phyloP scores from a whole-genome alignment of 2,113 vertebrate species.

The Tor tambroides region DNA sequence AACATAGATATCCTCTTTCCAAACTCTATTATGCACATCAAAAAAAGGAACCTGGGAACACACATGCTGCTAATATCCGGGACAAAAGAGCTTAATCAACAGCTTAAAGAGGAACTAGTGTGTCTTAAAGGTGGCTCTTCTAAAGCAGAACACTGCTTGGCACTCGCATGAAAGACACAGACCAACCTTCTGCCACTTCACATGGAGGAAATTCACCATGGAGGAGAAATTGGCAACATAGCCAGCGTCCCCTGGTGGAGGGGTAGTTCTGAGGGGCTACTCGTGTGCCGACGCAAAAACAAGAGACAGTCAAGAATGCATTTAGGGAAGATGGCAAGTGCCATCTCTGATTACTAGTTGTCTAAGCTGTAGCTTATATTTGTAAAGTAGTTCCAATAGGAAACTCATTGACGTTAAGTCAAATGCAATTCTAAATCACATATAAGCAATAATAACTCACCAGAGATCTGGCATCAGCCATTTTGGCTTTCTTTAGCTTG shows the following conservation, averaged over 20 bases:
- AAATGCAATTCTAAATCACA: not conserved
- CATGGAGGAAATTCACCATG: slow-evolving; percentile 88
- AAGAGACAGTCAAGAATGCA: not conserved
- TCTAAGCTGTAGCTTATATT: slow-evolving; percentile 1
- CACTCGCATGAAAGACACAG: not conserved
- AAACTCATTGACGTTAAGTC: not conserved
- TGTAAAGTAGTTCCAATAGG: not conserved
- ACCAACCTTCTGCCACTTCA: slow-evolving; percentile 86
- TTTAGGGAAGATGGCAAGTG: not conserved
- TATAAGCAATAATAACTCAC: slow-evolving; percentile 74
- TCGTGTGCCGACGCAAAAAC: not conserved
- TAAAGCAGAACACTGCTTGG: not conserved
- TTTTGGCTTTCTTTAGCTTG: slow-evolving; percentile 92
- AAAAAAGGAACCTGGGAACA: slow-evolving; percentile 40
- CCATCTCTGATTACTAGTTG: not conserved
- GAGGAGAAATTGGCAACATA: slow-evolving; percentile 88
- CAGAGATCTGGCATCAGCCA: slow-evolving; percentile 87
- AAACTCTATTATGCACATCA: slow-evolving; percentile 39
- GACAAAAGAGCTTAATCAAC: slow-evolving; percentile 46
- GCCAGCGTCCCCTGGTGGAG: slow-evolving; percentile 81
- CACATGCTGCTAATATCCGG: slow-evolving; percentile 17
- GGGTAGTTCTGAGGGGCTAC: slow-evolving; percentile 81
- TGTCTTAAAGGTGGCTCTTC: not conserved
- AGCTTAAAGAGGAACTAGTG: slow-evolving; percentile 39
- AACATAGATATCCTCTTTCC: slow-evolving; percentile 43